These are phyloP conservation scores for Nannoperca obscura DNA, from an alignment of 2,797 vertebrate species.

Conservation along the genomic window DNA sequence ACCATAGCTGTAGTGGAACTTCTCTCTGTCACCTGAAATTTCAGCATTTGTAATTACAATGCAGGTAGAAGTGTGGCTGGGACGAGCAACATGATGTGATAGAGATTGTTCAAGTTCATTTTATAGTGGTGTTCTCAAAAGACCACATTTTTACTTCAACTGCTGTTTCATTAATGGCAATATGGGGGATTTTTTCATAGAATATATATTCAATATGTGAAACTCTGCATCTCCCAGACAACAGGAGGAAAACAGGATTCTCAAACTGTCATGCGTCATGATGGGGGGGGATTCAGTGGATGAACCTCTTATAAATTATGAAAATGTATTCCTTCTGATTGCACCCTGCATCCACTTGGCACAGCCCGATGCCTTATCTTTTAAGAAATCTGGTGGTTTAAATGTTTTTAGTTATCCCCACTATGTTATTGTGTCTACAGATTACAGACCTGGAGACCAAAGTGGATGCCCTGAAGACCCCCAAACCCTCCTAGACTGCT, in stretches of 20 bases:
- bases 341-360: neutral
- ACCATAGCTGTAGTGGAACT: neutral
- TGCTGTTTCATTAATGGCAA: neutral
- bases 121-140: neutral
- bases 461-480: conserved; percentile 92
- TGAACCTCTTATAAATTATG: neutral
- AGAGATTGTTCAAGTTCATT: no score
- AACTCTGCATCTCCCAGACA: neutral
- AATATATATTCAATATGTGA: neutral
- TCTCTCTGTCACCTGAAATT: neutral
- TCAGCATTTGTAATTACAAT: neutral
- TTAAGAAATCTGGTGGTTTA: neutral
- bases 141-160: neutral
- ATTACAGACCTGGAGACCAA: conserved; percentile 94
- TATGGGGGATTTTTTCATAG: neutral
- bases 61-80: neutral
- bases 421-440: conserved; percentile 73
- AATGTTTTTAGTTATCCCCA: neutral
- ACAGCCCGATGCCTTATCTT: neutral
- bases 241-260: neutral
- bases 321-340: neutral
- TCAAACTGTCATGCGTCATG: neutral
- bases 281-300: neutral
- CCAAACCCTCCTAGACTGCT: conserved; percentile 88
- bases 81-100: no score